Evolutionary conservation across 2,888 invertebrate genomes (phyloP), one percentile per base, ranked within the genome.

Genomic region (Eupithecia abbreviata): DNA sequence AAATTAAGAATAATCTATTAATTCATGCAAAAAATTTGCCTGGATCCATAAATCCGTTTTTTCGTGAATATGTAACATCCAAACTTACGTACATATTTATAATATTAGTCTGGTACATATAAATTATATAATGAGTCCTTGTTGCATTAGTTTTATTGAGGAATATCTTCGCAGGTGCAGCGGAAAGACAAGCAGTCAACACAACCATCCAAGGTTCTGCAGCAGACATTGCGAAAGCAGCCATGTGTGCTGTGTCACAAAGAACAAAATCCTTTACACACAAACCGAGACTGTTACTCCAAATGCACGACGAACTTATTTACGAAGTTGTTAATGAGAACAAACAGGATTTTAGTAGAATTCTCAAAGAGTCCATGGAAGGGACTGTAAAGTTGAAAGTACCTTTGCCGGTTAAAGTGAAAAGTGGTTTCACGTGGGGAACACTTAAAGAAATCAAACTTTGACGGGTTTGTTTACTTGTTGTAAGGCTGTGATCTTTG

Each of bases 151-250:
- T 69, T 69, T 13, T 47, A 69, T 30, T 69, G 10, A 47, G 12
- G 15, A 45, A 43, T 70, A 55, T 65, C 12, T 49, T 47, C 10
- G 30, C 85, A 97, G 97, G 95, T 85, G 97, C 98, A 94, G 98
- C 98, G 0, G 98, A 99, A 91, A 96, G 99, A n/a, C 99, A 99
- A 95, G 99, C 99, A 15, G 96, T 99, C 0, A 99, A 99, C 90
- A 98, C 99, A 2, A 97, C 97, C 15, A 97, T 99, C 73, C 99
- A 99, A 93, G 99, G 99, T 0, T 98, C 99, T 0, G 99, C 99
- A 0, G 98, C 99, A 0, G 99, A 99, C 91, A 96, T 99, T 68
- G 97, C 98, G 0, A 99, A 99, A 91, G 96, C 96, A 76, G 98
- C 99, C 0, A 98, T 99, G 97, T 95, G 98, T 47, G 94, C 95